Evolutionary conservation across 2,888 invertebrate genomes (phyloP).

Genomic region (Platerodrilus igneus): DNA sequence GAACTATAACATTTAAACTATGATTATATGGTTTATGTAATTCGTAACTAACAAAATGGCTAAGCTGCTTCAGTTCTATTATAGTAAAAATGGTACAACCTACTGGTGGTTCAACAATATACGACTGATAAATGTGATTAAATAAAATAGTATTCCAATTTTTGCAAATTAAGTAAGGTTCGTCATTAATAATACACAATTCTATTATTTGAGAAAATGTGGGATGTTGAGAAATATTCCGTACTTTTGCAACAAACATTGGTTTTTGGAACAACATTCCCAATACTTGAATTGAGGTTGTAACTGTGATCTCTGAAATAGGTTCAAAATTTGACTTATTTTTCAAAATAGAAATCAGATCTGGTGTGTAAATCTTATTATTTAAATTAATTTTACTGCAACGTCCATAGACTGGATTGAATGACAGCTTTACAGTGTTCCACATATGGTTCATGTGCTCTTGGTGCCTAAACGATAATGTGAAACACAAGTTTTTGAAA

Average conservation of each 20-base stretch:
- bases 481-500: slow-evolving; percentile 13
- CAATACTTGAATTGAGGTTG: slow-evolving; percentile 1
- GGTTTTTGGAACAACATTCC: slow-evolving; percentile 2
- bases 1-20: no score
- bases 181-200: no score
- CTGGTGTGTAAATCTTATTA: not conserved
- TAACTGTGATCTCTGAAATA: slow-evolving; percentile 1
- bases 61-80: no score
- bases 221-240: no score
- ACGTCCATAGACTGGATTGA: slow-evolving; percentile 4
- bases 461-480: slow-evolving; percentile 14
- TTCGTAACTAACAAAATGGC: no score
- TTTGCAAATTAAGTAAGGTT: no score
- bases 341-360: slow-evolving; percentile 1
- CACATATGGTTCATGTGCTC: slow-evolving; percentile 13
- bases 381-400: not conserved
- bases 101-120: no score
- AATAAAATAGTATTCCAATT: no score
- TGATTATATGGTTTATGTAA: no score
- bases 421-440: slow-evolving; percentile 6
- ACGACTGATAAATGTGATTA: no score
- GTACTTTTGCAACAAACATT: slow-evolving; percentile 10
- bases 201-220: no score
- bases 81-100: no score
- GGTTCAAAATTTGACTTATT: not conserved